Conservation (phyloP, 2,797 vertebrate species). For the Sebastes umbrosus region DNA sequence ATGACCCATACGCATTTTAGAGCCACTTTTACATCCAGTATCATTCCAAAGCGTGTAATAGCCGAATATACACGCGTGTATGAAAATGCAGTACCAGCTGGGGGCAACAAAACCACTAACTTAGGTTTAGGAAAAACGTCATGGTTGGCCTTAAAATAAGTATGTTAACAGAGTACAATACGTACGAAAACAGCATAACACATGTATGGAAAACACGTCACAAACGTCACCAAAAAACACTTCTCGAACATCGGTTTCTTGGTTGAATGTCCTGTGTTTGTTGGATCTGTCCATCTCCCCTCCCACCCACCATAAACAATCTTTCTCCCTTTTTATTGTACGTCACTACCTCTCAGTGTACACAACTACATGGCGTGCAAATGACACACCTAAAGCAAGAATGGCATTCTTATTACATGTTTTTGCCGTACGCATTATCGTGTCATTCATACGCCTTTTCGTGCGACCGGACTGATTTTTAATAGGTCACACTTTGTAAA, state of each 20-base stretch:
- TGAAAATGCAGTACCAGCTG: too few species aligned
- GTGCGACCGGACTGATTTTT: neutral
- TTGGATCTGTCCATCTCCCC: neutral
- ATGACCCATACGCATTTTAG: neutral
- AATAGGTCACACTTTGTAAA: neutral
- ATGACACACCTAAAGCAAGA: neutral
- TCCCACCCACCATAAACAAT: neutral
- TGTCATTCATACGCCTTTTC: neutral
- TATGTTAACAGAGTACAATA: too few species aligned
- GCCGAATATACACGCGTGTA: rapidly evolving
- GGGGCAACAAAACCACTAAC: too few species aligned
- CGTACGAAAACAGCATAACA: too few species aligned
- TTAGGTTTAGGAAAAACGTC: too few species aligned
- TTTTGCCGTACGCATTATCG: neutral
- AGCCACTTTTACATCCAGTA: too few species aligned
- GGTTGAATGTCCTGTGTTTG: neutral
- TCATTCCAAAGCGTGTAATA: too few species aligned
- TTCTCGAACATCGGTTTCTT: too few species aligned
- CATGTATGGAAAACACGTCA: neutral
- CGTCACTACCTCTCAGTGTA: neutral
- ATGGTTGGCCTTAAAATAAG: too few species aligned
- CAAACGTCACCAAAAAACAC: neutral
- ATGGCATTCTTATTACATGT: neutral
- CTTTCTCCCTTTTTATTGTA: neutral
- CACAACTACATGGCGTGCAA: neutral